Percentiles rank a stretch among this genome's conserved stretches.
Conservation (phyloP, 2,797 vertebrate genomes). For the Remorina albescens region DNA sequence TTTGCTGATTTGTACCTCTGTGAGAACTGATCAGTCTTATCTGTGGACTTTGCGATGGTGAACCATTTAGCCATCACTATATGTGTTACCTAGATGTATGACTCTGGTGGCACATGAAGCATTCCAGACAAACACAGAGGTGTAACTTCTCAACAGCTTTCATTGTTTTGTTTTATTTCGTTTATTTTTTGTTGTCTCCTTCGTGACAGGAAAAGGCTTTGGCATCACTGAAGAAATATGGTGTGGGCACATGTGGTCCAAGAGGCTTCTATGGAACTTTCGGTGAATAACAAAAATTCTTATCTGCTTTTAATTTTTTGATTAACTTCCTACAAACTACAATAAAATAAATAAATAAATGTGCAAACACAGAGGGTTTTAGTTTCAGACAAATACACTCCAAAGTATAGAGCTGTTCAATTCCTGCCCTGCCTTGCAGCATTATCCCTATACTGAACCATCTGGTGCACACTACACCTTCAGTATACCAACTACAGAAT, state of each 20-base stretch:
- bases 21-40: too few species aligned
- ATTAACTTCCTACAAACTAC: background rate
- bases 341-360: too few species aligned
- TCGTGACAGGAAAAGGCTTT: conserved; percentile 89
- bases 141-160: too few species aligned
- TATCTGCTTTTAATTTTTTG: background rate
- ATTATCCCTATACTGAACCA: background rate
- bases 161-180: background rate
- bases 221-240: conserved; percentile 93
- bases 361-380: too few species aligned
- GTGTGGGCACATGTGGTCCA: conserved; percentile 97
- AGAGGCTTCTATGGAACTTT: conserved; percentile 99
- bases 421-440: background rate
- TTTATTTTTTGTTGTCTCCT: background rate
- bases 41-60: too few species aligned
- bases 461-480: background rate
- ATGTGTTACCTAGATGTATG: too few species aligned
- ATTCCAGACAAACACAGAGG: too few species aligned
- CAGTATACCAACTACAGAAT: background rate
- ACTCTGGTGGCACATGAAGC: too few species aligned
- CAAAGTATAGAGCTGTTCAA: background rate
- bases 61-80: too few species aligned
- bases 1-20: too few species aligned
- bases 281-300: conserved; percentile 82
- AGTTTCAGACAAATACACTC: background rate